A percentile compares a stretch with the other conserved stretches of the same genome.
These are phyloP conservation scores for Perdita meconis DNA, from an alignment of 2,888 invertebrate species.

Conservation along the genomic window DNA sequence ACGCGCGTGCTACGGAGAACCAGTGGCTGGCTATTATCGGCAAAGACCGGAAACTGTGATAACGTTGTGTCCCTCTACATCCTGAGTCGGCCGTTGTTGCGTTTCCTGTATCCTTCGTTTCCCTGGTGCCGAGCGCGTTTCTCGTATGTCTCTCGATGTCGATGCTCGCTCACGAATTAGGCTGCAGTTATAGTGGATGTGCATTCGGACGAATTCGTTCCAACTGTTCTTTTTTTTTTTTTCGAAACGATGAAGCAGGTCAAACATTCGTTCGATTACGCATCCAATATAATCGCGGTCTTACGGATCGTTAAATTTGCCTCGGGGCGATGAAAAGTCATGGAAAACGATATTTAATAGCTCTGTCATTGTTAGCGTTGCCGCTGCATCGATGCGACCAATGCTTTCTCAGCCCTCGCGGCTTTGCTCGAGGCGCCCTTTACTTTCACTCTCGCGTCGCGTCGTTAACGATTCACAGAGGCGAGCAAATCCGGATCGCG, in stretches of 20 bases:
- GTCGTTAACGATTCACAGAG: background rate
- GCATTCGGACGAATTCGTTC: no score
- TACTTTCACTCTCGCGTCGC: background rate
- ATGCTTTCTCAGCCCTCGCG: background rate
- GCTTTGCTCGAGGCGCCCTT: no score
- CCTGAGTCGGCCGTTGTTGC: conserved; percentile 58
- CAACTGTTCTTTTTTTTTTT: no score
- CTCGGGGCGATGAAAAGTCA: conserved; percentile 15
- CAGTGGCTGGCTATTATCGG: conserved; percentile 69
- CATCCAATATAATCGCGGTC: background rate
- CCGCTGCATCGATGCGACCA: no score
- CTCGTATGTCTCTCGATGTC: background rate
- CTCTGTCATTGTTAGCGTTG: no score
- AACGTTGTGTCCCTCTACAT: conserved; percentile 75
- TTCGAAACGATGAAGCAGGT: no score
- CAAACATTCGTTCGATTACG: no score
- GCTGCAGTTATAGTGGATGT: no score
- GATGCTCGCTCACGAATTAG: no score
- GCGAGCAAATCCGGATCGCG: no score
- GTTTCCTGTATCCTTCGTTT: conserved; percentile 64
- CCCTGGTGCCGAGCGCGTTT: background rate
- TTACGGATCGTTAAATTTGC: no score
- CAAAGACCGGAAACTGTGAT: conserved; percentile 77
- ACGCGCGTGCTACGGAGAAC: background rate
- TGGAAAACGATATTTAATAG: background rate